A percentile compares a stretch with the other conserved stretches of the same genome.
Conservation (phyloP, 1,140 invertebrate genomes). For the Acyrthosiphon pisum region DNA sequence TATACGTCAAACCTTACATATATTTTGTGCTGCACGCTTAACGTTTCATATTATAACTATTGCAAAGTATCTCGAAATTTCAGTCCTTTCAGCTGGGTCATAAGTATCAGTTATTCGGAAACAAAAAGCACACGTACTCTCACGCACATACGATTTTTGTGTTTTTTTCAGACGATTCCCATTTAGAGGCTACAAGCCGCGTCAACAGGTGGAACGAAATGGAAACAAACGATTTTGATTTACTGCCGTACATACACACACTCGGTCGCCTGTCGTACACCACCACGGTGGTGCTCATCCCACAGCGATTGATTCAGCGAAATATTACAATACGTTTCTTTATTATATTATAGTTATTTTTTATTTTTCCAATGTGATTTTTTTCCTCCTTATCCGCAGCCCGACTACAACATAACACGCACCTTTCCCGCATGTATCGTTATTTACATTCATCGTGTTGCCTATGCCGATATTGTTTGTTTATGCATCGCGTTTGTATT, state of each 20-base stretch:
- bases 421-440: background rate
- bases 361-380: background rate
- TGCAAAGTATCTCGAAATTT: background rate
- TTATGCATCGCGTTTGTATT: background rate
- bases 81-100: background rate
- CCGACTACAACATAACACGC: background rate
- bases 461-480: background rate
- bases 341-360: background rate
- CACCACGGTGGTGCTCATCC: background rate
- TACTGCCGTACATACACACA: background rate
- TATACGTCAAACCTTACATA: background rate
- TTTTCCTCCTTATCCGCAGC: background rate
- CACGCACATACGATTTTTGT: background rate
- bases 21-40: background rate
- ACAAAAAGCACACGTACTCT: background rate
- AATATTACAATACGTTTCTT: background rate
- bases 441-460: background rate
- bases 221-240: background rate
- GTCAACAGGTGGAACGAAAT: background rate
- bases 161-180: background rate
- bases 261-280: background rate
- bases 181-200: background rate
- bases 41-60: background rate
- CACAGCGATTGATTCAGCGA: background rate
- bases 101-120: background rate